Base-by-base conservation (phyloP, 2,888 invertebrate genomes). In the Nomada flava region DNA sequence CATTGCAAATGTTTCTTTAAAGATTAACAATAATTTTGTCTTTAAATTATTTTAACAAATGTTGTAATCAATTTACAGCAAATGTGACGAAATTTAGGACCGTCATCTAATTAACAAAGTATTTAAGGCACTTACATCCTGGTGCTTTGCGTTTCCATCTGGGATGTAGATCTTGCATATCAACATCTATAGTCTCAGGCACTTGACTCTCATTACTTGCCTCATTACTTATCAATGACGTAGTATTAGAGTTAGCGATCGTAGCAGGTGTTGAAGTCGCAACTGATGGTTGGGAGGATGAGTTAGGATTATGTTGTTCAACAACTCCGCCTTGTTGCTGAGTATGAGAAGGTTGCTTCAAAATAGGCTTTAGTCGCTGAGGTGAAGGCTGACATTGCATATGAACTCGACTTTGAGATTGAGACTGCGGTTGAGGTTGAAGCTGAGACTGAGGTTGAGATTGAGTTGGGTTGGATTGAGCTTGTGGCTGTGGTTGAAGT, bases 341-440 rank as follows among this genome's bases (percentile, higher is more conserved):
- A 76, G 42, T 60, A 42, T 76, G 59, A 26, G 85, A 65, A 60
- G 83, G 89, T 36, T 90, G 90, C 73, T 94, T 93, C 42, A 94
- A 85, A 70, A 93, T 93, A n/a, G 94, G 93, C 71, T 93, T 94
- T 63, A 93, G 82, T 55, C 91, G 89, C 11, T 90, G 92, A 15
- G 53, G 29, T 50, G 80, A 81, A 9, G 50, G 10, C n/a, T 62
- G 79, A 53, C 47, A 89, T 11, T 89, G 92, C 23, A 60, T n/a
- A 13, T 79, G 79, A 9, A 63, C 15, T 29, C 80, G 78, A n/a
- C 26, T 13, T 44, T 63, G 78, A 42, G 53, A 89, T 11, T 89
- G 92, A 52, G 57, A 36, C 47, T 76, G 76, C n/a, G 73, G 36
- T 52, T 73, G 65, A 9, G 52, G 15, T 44, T 59, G 76, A 26